These are phyloP conservation scores for Malurus alboscapulatus DNA, from an alignment of 2,113 vertebrate species.

Conservation along the genomic window DNA sequence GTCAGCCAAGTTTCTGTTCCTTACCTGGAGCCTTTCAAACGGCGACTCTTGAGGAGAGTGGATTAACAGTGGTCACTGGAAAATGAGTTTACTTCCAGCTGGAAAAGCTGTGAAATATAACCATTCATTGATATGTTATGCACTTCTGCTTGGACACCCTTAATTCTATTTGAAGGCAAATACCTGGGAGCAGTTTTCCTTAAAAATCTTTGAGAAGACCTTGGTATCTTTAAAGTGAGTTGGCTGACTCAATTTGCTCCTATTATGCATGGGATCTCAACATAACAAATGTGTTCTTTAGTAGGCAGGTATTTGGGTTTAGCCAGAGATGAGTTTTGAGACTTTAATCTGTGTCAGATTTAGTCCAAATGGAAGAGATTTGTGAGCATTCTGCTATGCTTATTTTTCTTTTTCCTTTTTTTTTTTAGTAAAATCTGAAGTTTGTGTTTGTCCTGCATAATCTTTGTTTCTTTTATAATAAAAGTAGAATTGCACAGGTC, in stretches of 20 bases:
- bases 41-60: constrained; percentile 15
- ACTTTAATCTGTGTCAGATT: constrained; percentile 13
- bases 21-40: constrained; percentile 59
- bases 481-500: constrained; percentile 36
- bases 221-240: not conserved
- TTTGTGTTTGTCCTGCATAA: not conserved
- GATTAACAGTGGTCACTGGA: constrained; percentile 65
- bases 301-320: constrained; percentile 4
- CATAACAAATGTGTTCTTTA: not conserved
- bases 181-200: constrained; percentile 15
- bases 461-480: constrained; percentile 24
- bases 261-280: not conserved
- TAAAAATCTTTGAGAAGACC: constrained; percentile 21
- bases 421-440: not conserved
- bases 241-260: not conserved
- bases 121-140: constrained; percentile 15
- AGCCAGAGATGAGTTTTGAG: not conserved
- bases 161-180: constrained; percentile 44
- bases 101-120: constrained; percentile 60
- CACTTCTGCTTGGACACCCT: constrained; percentile 1
- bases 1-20: constrained; percentile 62
- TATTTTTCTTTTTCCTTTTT: not conserved
- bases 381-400: not conserved
- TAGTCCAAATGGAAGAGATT: not conserved
- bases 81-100: constrained; percentile 61